These are phyloP conservation scores for Campoletis raptor DNA, from an alignment of 2,888 invertebrate genomes.

Conservation along the genomic window DNA sequence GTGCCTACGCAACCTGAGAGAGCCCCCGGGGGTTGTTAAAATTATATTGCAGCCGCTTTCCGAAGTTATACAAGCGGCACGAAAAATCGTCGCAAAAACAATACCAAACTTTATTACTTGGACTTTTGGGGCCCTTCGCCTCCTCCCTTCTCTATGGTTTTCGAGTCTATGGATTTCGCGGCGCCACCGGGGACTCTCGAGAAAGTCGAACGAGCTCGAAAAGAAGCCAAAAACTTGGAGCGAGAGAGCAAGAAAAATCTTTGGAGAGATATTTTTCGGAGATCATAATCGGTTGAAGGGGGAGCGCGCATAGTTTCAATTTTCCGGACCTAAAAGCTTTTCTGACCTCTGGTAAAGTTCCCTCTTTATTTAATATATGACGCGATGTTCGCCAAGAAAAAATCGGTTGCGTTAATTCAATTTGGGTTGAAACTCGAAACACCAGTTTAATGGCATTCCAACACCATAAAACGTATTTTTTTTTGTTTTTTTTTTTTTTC, in stretches of 20 bases:
- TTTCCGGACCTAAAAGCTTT: conserved; percentile 15
- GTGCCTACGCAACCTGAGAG: conserved; percentile 29
- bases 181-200: conserved; percentile 37
- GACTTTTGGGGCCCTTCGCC: conserved; percentile 37
- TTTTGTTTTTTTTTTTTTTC: background rate
- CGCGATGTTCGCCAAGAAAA: background rate
- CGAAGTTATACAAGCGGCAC: conserved; percentile 77
- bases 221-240: conserved; percentile 29
- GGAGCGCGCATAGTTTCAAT: background rate
- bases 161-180: conserved; percentile 35
- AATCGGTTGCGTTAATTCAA: background rate
- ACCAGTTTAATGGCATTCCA: too few species aligned
- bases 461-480: background rate
- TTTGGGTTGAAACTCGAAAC: background rate
- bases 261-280: conserved; percentile 41
- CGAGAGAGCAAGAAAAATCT: conserved; percentile 33
- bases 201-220: conserved; percentile 51
- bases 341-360: conserved; percentile 2
- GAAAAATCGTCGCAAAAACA: conserved; percentile 81
- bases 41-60: conserved; percentile 81
- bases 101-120: conserved; percentile 81
- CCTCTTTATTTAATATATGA: background rate
- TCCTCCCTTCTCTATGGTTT: conserved; percentile 46
- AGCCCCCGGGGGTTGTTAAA: conserved; percentile 79
- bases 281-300: conserved; percentile 35